A percentile compares a stretch with the other conserved stretches of the same genome.
These are phyloP conservation scores for Carassius auratus DNA, from an alignment of 2,113 vertebrate species.

Conservation along the genomic window DNA sequence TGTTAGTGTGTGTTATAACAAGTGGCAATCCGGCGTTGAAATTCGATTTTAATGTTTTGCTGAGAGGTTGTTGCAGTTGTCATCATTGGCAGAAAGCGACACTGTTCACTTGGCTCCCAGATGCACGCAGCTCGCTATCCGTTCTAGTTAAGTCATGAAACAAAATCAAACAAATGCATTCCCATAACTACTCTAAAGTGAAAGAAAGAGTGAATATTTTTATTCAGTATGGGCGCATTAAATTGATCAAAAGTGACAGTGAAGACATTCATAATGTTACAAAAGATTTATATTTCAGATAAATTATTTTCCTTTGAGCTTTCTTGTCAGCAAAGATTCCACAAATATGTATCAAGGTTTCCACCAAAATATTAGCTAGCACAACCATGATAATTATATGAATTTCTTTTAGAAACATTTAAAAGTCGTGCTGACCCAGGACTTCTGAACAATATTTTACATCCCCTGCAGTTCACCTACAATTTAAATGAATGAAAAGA, in stretches of 20 bases:
- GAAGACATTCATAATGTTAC: background rate
- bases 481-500: background rate
- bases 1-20: constrained; percentile 1
- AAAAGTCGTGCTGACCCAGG: background rate
- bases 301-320: background rate
- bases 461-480: background rate
- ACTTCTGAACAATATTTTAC: background rate
- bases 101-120: background rate
- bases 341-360: background rate
- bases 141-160: constrained; percentile 7
- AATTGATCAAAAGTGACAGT: background rate
- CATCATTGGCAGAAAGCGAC: background rate
- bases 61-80: background rate
- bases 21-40: background rate
- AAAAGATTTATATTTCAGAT: background rate
- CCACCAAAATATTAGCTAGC: background rate
- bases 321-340: too few relatives aligned
- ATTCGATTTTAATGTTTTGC: constrained; percentile 27
- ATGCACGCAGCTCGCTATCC: background rate
- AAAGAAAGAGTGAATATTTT: background rate
- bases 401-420: background rate
- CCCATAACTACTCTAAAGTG: background rate
- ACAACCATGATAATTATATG: background rate
- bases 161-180: background rate
- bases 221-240: background rate